Evolutionary conservation across 2,888 invertebrate genomes (phyloP), one percentile per base, ranked within the genome.

Genomic region (Yponomeuta cagnagella): DNA sequence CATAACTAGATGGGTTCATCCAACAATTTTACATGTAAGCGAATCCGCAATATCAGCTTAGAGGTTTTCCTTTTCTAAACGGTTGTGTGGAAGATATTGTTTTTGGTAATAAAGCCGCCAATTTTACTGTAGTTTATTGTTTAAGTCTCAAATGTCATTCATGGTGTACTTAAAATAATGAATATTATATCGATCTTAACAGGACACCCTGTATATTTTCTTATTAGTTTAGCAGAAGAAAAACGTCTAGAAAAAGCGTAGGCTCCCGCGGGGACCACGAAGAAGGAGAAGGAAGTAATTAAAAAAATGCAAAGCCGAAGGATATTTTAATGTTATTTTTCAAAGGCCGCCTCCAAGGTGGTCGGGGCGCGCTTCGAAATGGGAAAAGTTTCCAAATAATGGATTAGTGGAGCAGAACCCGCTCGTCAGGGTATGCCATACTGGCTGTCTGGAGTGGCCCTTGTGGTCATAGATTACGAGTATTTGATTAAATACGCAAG

Each of bases 381-480:
- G 77, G 75, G 77, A 76, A 80, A 80, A 80, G 75, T 80, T 80
- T 74, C 72, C 75, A 75, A 78, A 77, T 79, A 79, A 78, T 78
- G 77, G 74, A 75, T 75, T 71, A 72, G 71, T 65, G 48, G 70
- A 70, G 71, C 69, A 68, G 67, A 71, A 71, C 48, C 43, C 31
- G 70, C 71, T 71, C 72, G 52, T 15, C 15, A 15, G 52, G 15
- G 15, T 5, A 58, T 58, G 52, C 52, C 52, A 4, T 12, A 15
- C 15, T 12, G 15, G 52, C 52, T 15, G 12, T 15, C 15, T 58
- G 15, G 52, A 58, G 15, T 58, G 52, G 15, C 3, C 52, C 52
- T 58, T 58, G 15, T 58, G 2, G 8, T 3, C 4, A 2, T 37
- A 37, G 5, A 5, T 4, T 37, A 2, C 2, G 37, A 37, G 5